A percentile compares a stretch with the other conserved stretches of the same genome.
phyloP scores from a whole-genome alignment of 1,140 invertebrate genomes.

The Cheumatopsyche charites region DNA sequence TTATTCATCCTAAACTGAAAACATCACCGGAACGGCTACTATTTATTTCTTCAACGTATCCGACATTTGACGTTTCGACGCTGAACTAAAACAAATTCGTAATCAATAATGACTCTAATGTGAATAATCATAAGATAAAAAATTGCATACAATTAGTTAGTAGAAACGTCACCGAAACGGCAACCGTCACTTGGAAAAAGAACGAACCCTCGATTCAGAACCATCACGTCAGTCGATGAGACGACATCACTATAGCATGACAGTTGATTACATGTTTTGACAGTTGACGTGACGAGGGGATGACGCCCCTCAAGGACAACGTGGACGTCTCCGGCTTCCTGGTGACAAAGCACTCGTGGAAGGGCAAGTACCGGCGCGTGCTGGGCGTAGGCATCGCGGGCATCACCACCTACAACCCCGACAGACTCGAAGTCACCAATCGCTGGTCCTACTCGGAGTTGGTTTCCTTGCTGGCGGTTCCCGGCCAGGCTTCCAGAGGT shows the following conservation, averaged over 20 bases:
- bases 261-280: not conserved
- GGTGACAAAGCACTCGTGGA: slow-evolving; percentile 96
- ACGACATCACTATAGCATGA: not conserved
- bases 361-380: slow-evolving; percentile 98
- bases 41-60: too few relatives aligned
- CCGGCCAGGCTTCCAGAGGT: slow-evolving; percentile 62
- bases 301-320: slow-evolving; percentile 87
- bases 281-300: slow-evolving; percentile 56
- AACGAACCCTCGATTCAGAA: too few relatives aligned
- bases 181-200: too few relatives aligned
- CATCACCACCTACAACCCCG: slow-evolving; percentile 97
- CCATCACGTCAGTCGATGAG: not conserved
- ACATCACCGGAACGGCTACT: too few relatives aligned
- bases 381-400: slow-evolving; percentile 95
- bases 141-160: too few relatives aligned
- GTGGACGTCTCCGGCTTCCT: slow-evolving; percentile 91
- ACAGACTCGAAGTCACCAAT: slow-evolving; percentile 94
- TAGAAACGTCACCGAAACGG: too few relatives aligned
- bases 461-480: slow-evolving; percentile 73
- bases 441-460: slow-evolving; percentile 89
- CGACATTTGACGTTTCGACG: too few relatives aligned
- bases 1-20: too few relatives aligned
- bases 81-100: too few relatives aligned
- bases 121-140: too few relatives aligned
- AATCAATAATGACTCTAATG: too few relatives aligned